Base-by-base conservation (phyloP, 2,113 vertebrate species). In the Eulemur rufifrons region DNA sequence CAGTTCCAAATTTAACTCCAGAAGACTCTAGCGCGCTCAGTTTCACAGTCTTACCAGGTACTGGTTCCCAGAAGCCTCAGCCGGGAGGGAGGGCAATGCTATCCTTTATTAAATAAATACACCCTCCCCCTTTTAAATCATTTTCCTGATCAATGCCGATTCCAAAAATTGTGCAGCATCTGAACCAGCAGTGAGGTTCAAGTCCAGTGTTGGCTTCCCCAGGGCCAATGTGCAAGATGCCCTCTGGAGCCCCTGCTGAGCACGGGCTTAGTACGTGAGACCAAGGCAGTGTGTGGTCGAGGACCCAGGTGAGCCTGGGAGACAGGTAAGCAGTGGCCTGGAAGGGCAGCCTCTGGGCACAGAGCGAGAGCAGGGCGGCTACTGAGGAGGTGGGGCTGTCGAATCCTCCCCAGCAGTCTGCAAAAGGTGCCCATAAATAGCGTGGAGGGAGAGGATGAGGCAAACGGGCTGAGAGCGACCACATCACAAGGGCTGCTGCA, bases 1-100 rank as follows among this genome's bases (percentile, higher is more conserved):
- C 91, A 73, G 69, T 87, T 95, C 95, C 89, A 81, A 90, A 86
- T 96, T 81, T 87, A 81, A 81, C 94, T 95, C 25, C 86, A 68
- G 59, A 91, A 88, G 64, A 76, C 91, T 90, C 73, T 68, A 92
- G 83, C 47, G 92, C 74, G 80, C 87, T 96, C 78, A 63, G 63
- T 61, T 84, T 80, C 50, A 23, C 91, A 80, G 56, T 39, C 68
- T 94, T 17, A 74, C 89, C 61, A 66, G 76, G 69, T 56, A 64
- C 87, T 23, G 7, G 54, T 64, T 71, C 94, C 78, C 29, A 61
- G 54, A 47, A 91, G 78, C 69, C 82, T 83, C 66, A 12, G 88
- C 59, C 2, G 2, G 27, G 82, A 78, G 29, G 52, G 10, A 78
- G 29, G 52, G 10, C 56, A 74, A 8, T 1, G 21, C 6, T 15